phyloP scores from a whole-genome alignment of 2,797 vertebrate genomes.

The Dermochelys coriacea region DNA sequence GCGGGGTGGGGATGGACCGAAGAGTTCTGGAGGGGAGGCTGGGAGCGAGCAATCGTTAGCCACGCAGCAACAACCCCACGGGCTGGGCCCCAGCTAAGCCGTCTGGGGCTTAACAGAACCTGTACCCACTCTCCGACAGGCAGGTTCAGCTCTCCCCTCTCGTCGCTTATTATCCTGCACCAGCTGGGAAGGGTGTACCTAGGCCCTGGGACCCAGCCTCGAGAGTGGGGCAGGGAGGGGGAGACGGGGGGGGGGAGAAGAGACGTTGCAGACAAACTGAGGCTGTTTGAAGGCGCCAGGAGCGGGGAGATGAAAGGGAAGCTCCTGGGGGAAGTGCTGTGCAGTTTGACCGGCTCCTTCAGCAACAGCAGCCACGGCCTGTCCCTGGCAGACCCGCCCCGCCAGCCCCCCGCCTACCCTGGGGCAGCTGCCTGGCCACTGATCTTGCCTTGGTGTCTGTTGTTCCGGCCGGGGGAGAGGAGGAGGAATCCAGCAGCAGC shows the following conservation, averaged over 20 bases:
- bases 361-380: constrained; percentile 73
- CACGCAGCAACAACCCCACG: neutral
- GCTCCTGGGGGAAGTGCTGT: constrained; percentile 86
- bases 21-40: neutral
- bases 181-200: constrained; percentile 25
- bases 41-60: neutral
- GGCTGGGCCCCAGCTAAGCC: neutral
- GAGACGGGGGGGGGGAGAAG: constrained; percentile 64
- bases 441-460: constrained; percentile 65
- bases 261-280: constrained; percentile 83
- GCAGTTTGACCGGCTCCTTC: constrained; percentile 86
- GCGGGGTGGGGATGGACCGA: neutral
- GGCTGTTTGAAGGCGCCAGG: constrained; percentile 87
- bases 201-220: constrained; percentile 51
- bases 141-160: neutral
- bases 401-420: constrained; percentile 28
- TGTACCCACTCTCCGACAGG: too few species aligned
- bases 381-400: constrained; percentile 74
- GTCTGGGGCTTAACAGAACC: neutral
- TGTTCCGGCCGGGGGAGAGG: constrained; percentile 43
- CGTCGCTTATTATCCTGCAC: neutral
- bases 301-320: constrained; percentile 88
- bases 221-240: constrained; percentile 43
- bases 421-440: constrained; percentile 57
- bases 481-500: neutral